Conservation (phyloP, 1,140 invertebrate species). For the Branchinecta lynchi region DNA sequence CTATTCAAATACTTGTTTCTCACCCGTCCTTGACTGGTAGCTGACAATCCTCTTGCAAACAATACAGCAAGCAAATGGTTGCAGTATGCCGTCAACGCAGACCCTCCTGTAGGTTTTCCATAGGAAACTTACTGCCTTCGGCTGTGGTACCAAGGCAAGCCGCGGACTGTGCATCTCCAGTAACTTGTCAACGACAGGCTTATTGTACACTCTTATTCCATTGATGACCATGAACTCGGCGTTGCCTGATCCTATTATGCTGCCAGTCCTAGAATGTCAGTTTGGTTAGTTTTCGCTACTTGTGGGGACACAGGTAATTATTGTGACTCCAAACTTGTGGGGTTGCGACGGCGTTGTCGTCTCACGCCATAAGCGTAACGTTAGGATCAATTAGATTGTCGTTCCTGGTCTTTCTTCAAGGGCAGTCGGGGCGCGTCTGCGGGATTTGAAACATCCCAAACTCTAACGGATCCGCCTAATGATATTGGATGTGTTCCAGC, state of each 20-base stretch:
- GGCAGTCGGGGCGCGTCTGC: too few relatives aligned
- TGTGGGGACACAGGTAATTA: too few relatives aligned
- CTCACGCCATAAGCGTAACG: too few relatives aligned
- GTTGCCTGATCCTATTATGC: not conserved
- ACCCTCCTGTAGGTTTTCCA: not conserved
- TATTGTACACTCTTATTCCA: not conserved
- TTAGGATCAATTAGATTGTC: too few relatives aligned
- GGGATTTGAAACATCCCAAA: too few relatives aligned
- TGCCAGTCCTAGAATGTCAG: too few relatives aligned
- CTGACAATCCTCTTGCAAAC: conserved; percentile 6
- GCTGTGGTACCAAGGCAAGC: not conserved
- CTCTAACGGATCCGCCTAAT: too few relatives aligned
- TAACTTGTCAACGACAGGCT: not conserved
- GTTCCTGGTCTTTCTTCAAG: too few relatives aligned
- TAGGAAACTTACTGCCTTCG: not conserved
- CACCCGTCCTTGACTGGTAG: not conserved
- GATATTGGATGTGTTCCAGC: too few relatives aligned
- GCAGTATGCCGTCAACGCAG: not conserved
- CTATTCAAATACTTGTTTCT: not conserved
- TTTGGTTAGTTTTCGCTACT: too few relatives aligned
- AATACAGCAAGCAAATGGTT: conserved; percentile 7
- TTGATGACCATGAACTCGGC: not conserved
- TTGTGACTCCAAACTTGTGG: too few relatives aligned
- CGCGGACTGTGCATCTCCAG: not conserved
- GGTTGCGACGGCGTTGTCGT: too few relatives aligned